A percentile compares a stretch with the other conserved stretches of the same genome.
Conservation (phyloP, 1,140 invertebrate genomes). For the Whitmania pigra region DNA sequence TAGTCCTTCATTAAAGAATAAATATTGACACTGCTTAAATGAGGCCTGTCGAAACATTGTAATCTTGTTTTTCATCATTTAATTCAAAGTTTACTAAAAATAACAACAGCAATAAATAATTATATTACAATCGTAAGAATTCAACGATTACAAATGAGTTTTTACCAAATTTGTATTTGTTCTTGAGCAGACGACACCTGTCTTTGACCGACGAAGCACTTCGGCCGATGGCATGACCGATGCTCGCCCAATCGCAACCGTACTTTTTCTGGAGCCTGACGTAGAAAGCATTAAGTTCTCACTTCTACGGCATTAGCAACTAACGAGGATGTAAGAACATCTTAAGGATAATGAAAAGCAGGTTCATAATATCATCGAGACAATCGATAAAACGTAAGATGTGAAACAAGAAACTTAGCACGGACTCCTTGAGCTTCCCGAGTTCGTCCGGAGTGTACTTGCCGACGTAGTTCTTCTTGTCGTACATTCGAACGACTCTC, state of each 20-base stretch:
- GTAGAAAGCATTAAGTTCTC: not conserved
- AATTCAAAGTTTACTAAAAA: no score
- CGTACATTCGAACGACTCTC: conserved; percentile 47
- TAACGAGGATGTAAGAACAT: not conserved
- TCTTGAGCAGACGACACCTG: conserved; percentile 46
- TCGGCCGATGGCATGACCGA: conserved; percentile 43
- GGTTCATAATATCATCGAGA: not conserved
- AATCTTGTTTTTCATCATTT: no score
- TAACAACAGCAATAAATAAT: no score
- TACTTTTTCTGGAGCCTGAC: conserved; percentile 40
- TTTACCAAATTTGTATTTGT: conserved; percentile 45
- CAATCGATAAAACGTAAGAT: not conserved
- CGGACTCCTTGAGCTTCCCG: conserved; percentile 41
- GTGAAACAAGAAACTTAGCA: conserved; percentile 15
- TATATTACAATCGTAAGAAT: no score
- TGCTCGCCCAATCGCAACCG: conserved; percentile 47
- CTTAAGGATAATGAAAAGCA: not conserved
- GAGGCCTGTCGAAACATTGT: no score
- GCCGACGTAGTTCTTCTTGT: conserved; percentile 47
- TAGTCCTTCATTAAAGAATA: no score
- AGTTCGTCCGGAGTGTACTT: conserved; percentile 46
- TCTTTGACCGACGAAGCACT: conserved; percentile 49
- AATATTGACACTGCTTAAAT: no score
- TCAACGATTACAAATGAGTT: not conserved
- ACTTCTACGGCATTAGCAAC: not conserved